Evolutionary conservation across 2,113 vertebrate genomes (phyloP).

Genomic region (Esox niger): DNA sequence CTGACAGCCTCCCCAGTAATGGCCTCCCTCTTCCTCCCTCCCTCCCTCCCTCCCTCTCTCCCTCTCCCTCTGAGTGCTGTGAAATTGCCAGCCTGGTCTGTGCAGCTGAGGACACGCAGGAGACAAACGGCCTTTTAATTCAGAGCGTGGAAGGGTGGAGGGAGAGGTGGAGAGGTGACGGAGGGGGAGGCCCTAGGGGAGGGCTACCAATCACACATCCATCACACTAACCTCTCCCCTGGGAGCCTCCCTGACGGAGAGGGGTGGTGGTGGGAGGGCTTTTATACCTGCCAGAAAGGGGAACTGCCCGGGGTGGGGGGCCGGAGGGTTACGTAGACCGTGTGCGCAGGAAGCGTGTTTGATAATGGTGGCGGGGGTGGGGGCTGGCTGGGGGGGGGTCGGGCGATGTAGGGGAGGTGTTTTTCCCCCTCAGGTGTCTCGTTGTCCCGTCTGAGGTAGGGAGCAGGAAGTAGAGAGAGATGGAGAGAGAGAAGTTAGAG

Average conservation of each 20-base stretch:
- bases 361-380: neutral
- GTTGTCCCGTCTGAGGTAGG: neutral
- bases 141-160: slow-evolving; percentile 76
- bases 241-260: slow-evolving; percentile 67
- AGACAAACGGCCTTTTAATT: slow-evolving; percentile 84
- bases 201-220: slow-evolving; percentile 80
- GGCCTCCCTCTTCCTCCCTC: slow-evolving; percentile 68
- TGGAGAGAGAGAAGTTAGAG: neutral
- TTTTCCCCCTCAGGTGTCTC: neutral
- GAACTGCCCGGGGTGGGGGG: neutral
- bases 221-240: slow-evolving; percentile 76
- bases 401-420: neutral
- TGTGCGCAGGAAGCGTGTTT: too few relatives aligned
- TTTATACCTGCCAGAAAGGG: neutral
- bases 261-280: slow-evolving; percentile 14
- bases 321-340: neutral
- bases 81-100: slow-evolving; percentile 76
- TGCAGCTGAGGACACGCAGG: slow-evolving; percentile 80
- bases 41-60: slow-evolving; percentile 65
- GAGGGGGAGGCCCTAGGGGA: slow-evolving; percentile 75
- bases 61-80: slow-evolving; percentile 76
- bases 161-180: slow-evolving; percentile 77
- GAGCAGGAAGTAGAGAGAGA: neutral
- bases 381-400: neutral
- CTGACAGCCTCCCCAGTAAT: slow-evolving; percentile 79